A percentile compares a stretch with the other conserved stretches of the same genome.
Conservation (phyloP, 2,797 vertebrate species). For the Pseudochaenichthys georgianus region DNA sequence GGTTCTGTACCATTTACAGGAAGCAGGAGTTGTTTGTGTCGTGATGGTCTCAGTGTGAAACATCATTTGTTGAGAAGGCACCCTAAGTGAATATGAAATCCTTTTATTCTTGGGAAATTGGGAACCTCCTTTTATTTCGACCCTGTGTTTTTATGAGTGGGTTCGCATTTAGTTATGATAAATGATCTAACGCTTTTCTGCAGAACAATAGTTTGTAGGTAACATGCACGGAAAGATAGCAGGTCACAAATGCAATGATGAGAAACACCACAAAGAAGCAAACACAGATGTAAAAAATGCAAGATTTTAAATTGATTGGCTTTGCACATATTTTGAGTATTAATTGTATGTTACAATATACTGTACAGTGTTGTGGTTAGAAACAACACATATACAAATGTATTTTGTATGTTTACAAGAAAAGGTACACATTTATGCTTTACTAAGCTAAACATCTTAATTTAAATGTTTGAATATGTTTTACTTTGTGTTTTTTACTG, state of each 20-base stretch:
- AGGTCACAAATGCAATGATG: neutral
- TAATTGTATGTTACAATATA: neutral
- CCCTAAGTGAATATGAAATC: neutral
- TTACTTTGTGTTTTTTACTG: too few relatives aligned
- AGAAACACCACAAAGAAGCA: neutral
- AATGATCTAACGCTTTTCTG: neutral
- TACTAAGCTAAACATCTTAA: too few relatives aligned
- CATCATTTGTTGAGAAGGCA: neutral
- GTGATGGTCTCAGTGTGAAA: neutral
- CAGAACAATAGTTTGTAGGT: neutral
- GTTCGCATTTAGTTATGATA: neutral
- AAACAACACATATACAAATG: neutral
- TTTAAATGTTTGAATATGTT: too few relatives aligned
- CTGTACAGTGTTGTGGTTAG: neutral
- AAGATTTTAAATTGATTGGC: neutral
- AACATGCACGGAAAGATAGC: neutral
- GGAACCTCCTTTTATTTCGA: neutral
- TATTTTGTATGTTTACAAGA: neutral
- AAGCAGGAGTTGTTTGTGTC: slow-evolving; percentile 14
- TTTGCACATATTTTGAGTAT: neutral
- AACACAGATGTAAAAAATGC: neutral
- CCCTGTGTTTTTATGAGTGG: neutral
- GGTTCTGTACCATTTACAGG: slow-evolving; percentile 3
- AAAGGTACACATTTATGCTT: neutral
- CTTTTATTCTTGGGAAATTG: neutral